phyloP scores from a whole-genome alignment of 2,113 vertebrate species.

The Sterrhoptilus dennistouni region DNA sequence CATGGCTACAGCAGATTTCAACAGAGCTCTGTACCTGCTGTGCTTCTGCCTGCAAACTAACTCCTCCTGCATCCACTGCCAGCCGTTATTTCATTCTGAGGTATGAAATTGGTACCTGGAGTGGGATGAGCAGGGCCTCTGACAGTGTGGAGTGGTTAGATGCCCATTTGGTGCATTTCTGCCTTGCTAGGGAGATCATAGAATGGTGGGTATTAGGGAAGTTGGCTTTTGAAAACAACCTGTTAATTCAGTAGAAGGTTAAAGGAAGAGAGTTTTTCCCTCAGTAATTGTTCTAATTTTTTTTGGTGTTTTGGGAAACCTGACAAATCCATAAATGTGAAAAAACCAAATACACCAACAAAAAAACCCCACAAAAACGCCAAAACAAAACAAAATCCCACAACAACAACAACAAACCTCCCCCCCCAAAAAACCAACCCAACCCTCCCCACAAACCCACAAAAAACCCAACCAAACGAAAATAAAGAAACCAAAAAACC shows the following conservation, averaged over 20 bases:
- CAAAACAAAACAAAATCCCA: too few species aligned
- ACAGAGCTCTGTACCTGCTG: accelerated
- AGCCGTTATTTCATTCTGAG: background rate
- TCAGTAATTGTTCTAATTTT: background rate
- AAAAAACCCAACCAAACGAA: background rate
- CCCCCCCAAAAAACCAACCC: too few species aligned
- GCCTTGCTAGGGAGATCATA: background rate
- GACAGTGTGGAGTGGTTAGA: background rate
- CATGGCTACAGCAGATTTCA: background rate
- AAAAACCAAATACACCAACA: too few species aligned
- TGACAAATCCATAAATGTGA: background rate
- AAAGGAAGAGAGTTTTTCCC: background rate
- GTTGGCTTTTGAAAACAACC: background rate
- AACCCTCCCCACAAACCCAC: too few species aligned
- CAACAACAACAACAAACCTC: too few species aligned
- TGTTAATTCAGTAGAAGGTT: background rate
- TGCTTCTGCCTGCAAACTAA: background rate
- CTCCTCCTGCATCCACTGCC: background rate
- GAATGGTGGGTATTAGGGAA: background rate
- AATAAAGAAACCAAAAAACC: background rate
- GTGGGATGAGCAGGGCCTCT: background rate
- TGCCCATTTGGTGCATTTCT: background rate
- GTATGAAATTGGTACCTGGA: background rate
- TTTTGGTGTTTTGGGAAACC: background rate
- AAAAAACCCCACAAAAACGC: background rate